Evolutionary conservation across 2,888 invertebrate species (phyloP), one percentile per base, ranked within the genome.

Genomic region (Rosalia funebris): DNA sequence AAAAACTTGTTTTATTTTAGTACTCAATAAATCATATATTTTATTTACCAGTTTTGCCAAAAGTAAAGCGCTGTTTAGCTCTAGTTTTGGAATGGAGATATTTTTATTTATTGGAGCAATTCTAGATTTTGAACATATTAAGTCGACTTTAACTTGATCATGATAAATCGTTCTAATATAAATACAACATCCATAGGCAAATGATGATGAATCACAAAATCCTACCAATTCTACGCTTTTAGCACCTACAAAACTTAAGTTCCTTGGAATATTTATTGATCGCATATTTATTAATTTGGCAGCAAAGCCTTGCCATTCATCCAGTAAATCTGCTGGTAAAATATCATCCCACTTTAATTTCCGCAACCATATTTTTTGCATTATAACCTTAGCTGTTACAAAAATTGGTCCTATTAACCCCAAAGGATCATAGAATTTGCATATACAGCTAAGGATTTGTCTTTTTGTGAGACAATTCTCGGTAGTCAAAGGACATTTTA

Each of bases 21-120:
- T 19, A 16, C 45, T 32, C 9, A 59, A 19, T 34, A 61, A 32
- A 3, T 47, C 20, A 15, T 16, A 31, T 1, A 63, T 45, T 32
- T 58, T 58, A 9, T 55, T n/a, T 1, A 52, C 12, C 11, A 68
- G n/a, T 20, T 57, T 36, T 0, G 59, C 55, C 7, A 62, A 34
- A 4, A 68, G 39, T 17, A 62, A 39, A 7, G 64, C 66, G 1
- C 58, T 59, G 17, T 55, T 63, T 14, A 66, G 45, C 52, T 68
- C 66, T 10, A 68, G 54, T 5, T 1, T 20, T 0, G 65, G 61
- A 11, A 67, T 32, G 1, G 53, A 55, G 4, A 42, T 12, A 10
- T 19, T 42, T 57, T 65, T 61, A 2, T 25, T 25, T 9, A 67
- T 7, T 9, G 67, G 67, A 4, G 62, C 59, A 12, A 67, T 36